Evolutionary conservation across 2,797 vertebrate genomes (phyloP), one percentile per base, ranked within the genome.

Genomic region (Danio choprae): DNA sequence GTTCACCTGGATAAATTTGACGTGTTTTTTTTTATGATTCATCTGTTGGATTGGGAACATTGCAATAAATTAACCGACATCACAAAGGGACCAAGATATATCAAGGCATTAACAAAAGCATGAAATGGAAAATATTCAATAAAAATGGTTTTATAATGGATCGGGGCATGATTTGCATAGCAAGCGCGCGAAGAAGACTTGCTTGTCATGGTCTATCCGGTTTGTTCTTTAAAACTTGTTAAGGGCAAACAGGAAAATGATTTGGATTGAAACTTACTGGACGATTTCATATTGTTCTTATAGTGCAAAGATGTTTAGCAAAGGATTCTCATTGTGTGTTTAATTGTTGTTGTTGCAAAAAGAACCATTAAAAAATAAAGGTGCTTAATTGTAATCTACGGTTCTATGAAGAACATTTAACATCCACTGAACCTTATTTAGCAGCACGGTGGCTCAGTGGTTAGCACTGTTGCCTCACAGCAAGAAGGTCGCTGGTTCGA

Each of bases 121-220:
- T 48, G 74, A 81, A 83, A 85, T 83, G 53, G 82, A 83, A 82
- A 78, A 65, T 56, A 62, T 81, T 70, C 73, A 81, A 85, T 78
- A 78, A 80, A 81, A 74, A 74, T 18, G 15, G 38, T 53, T 70
- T 83, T 72, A 4, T 79, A 72, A 55, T 44, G 56, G 38, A 63
- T 62, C 12, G 36, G 6, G 46, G 7, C 29, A 53, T 51, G 38
- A 79, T 64, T 72, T 80, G 20, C 48, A 72, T 44, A 44, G 59
- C 12, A 36, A 60, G n/a, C 50, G 7, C 4, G 18, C 18, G 56
- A 41, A 55, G n/a, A 38, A 60, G 55, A 46, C 41, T 44, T 58
- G 40, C 50, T 71, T n/a, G 8, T 13, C n/a, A 0, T 56, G 36
- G 4, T 43, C 51, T 71, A 4, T 20, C n/a, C 16, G 12, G 5